These are phyloP conservation scores for Chaetops frenatus DNA, from an alignment of 2,113 vertebrate genomes.

Conservation along the genomic window DNA sequence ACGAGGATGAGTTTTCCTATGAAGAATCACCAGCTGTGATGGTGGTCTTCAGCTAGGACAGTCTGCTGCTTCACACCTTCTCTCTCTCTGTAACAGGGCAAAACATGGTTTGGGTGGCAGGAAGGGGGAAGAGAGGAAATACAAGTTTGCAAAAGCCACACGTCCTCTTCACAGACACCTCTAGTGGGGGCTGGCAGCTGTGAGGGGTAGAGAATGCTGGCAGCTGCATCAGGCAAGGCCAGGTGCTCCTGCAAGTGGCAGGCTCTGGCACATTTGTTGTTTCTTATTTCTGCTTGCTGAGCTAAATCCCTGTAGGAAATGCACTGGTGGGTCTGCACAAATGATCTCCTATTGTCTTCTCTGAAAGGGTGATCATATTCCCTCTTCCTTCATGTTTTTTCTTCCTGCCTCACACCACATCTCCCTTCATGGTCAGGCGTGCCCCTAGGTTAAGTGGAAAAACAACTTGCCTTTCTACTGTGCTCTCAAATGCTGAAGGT, in stretches of 20 bases:
- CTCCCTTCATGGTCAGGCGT: neutral
- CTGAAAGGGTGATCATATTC: neutral
- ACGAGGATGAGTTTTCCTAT: neutral
- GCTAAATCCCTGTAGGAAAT: neutral
- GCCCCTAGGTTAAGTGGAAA: neutral
- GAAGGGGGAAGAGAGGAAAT: neutral
- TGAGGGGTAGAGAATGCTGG: neutral
- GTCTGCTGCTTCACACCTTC: neutral
- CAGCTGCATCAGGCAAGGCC: neutral
- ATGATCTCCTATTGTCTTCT: conserved; percentile 12
- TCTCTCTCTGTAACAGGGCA: neutral
- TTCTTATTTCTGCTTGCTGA: neutral
- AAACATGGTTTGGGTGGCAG: neutral
- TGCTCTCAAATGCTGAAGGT: neutral
- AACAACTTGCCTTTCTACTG: neutral
- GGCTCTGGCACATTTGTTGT: neutral
- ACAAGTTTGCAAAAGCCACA: neutral
- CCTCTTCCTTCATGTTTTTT: neutral
- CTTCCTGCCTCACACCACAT: conserved; percentile 4
- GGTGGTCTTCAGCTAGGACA: neutral
- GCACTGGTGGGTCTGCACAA: neutral
- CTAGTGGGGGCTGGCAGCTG: neutral
- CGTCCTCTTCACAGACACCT: neutral
- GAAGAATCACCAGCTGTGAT: neutral
- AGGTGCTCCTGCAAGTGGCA: conserved; percentile 17